phyloP scores from a whole-genome alignment of 2,113 vertebrate genomes.

The Perca fluviatilis region DNA sequence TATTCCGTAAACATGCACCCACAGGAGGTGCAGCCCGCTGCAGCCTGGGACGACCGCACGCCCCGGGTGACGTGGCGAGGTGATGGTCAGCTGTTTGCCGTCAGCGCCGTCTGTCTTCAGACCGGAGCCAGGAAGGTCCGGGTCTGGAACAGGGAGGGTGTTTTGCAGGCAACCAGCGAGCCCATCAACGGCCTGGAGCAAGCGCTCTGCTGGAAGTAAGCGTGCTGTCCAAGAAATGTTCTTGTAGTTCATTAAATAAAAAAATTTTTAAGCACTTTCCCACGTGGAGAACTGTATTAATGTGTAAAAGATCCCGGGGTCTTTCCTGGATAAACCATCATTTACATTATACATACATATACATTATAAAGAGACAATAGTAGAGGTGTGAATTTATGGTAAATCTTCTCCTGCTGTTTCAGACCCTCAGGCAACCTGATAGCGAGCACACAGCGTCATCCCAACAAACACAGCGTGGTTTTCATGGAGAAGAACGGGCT shows the following conservation, averaged over 20 bases:
- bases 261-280: too few species aligned
- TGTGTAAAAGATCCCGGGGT: background rate
- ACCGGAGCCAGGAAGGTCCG: constrained; percentile 85
- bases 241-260: background rate
- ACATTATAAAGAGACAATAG: background rate
- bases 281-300: background rate
- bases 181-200: constrained; percentile 91
- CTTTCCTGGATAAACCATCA: background rate
- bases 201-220: constrained; percentile 95
- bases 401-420: constrained; percentile 12
- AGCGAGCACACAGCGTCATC: constrained; percentile 91
- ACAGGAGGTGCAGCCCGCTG: constrained; percentile 86
- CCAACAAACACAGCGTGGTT: constrained; percentile 93
- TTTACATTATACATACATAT: background rate
- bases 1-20: background rate
- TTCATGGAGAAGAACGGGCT: constrained; percentile 99
- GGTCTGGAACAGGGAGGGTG: constrained; percentile 87
- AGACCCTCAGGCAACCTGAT: constrained; percentile 95
- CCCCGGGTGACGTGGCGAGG: constrained; percentile 93
- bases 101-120: constrained; percentile 90
- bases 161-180: constrained; percentile 95
- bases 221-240: background rate
- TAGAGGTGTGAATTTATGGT: background rate
- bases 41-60: constrained; percentile 90
- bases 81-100: constrained; percentile 95